Conservation (phyloP, 1,140 invertebrate species). For the Ditylenchus dipsaci region DNA sequence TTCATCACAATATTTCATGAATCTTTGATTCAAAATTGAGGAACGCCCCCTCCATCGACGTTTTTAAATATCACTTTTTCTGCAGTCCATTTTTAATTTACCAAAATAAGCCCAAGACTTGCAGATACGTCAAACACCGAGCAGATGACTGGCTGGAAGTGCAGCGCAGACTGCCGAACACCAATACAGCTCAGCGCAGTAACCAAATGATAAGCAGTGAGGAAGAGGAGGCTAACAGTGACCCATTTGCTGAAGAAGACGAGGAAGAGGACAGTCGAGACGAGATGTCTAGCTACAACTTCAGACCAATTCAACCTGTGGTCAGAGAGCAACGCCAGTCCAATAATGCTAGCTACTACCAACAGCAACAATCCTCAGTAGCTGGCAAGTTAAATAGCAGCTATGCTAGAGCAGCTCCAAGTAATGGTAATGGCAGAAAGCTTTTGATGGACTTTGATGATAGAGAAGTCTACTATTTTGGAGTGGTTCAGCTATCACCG, state of each 20-base stretch:
- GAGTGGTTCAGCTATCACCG: slow-evolving; percentile 2
- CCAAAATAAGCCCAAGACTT: neutral
- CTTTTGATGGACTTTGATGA: neutral
- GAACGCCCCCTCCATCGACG: too few relatives aligned
- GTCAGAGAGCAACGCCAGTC: too few relatives aligned
- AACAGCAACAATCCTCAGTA: too few relatives aligned
- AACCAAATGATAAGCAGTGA: neutral
- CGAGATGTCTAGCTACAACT: slow-evolving; percentile 1
- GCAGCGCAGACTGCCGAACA: neutral
- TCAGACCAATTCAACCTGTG: neutral
- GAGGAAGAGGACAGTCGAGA: neutral
- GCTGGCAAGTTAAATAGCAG: neutral
- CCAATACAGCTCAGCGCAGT: neutral
- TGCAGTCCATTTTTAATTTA: too few relatives aligned
- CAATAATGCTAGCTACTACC: too few relatives aligned
- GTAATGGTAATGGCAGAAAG: neutral
- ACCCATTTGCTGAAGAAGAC: neutral
- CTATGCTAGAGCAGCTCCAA: neutral
- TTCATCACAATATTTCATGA: too few relatives aligned
- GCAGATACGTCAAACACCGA: neutral
- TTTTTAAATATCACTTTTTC: too few relatives aligned
- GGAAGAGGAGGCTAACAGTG: neutral
- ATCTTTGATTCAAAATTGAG: too few relatives aligned
- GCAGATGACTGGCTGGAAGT: neutral
- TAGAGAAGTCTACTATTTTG: slow-evolving; percentile 7